Evolutionary conservation across 1,140 invertebrate species (phyloP).

Genomic region (Ditylenchus dipsaci): DNA sequence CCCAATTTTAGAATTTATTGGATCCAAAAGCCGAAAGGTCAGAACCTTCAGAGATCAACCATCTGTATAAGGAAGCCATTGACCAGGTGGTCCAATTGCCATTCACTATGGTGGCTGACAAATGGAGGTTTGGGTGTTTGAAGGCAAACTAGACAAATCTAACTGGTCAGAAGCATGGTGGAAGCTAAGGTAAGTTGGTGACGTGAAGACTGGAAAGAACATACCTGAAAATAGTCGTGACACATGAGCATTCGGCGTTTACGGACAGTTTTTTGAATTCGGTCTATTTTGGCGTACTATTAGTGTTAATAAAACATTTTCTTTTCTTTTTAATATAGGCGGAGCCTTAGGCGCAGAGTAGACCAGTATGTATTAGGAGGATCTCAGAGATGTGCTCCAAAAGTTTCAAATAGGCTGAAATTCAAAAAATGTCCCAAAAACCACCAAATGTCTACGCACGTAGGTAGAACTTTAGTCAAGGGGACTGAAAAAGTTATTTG

Average conservation of each 20-base stretch:
- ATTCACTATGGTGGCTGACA: conserved; percentile 36
- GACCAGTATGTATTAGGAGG: no score
- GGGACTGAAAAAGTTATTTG: no score
- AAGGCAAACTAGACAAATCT: conserved; percentile 17
- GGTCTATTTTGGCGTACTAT: no score
- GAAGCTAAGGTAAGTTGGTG: conserved; percentile 27
- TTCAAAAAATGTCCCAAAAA: no score
- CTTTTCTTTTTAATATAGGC: not conserved
- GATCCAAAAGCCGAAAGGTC: conserved; percentile 3
- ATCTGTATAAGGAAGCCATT: conserved; percentile 42
- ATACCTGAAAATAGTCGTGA: not conserved
- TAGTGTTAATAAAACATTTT: conserved; percentile 8
- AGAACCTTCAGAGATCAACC: conserved; percentile 22
- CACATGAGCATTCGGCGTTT: no score
- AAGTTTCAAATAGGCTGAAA: no score
- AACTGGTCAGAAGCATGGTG: conserved; percentile 44
- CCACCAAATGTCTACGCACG: no score
- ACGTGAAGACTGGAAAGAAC: not conserved
- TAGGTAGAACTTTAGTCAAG: no score
- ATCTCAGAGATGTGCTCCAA: no score
- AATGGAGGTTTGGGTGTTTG: conserved; percentile 41
- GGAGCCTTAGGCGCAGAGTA: no score
- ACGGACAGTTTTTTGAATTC: no score
- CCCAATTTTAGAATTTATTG: conserved; percentile 33
- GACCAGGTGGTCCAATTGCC: conserved; percentile 37